Base-by-base conservation (phyloP, 1,140 invertebrate species). In the Drosophila carrolli region DNA sequence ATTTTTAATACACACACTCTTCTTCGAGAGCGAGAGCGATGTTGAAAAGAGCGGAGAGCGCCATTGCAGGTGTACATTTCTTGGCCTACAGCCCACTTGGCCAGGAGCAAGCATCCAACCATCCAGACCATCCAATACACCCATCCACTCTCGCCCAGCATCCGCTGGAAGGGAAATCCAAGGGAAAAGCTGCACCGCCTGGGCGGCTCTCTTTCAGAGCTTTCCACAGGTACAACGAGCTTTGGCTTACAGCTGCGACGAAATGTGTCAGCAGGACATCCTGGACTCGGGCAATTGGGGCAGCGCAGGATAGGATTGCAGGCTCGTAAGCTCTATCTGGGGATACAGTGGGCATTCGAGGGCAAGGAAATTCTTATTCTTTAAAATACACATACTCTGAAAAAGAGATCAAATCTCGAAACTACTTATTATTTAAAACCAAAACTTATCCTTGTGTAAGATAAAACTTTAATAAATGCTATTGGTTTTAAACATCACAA, bases 261-360 rank as follows among this genome's bases (percentile, higher is more conserved):
- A 85, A 86, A 81, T 85, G 74, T 85, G 81, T 85, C 81, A 86
- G 74, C 82, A 66, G 81, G 78, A 63, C 81, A 84, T 81, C 60
- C 57, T 50, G 65, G 70, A 75, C 63, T 65, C 54, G 41, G 48
- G 48, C 48, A 76, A 76, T 67, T 76, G 61, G 73, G 73, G 41
- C 73, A 75, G 54, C 55, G 29, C 46, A 57, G 55, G 62, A 54
- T 73, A 55, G 73, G 38, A 76, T 53, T 77, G 72, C 57, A 55
- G 44, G 43, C 44, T 35, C 41, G 44, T 58, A 75, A 75, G 68
- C 68, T 72, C 53, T 58, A 71, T 71, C 53, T 16, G 53, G 19
- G 60, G 9, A 8, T 66, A 65, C 71, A 75, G 68, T 72, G 14
- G 35, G 29, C 67, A 40, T 9, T 47, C 40, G 37, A 14, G 9